A percentile compares a stretch with the other conserved stretches of the same genome.
These are phyloP conservation scores for Heteronetta atricapilla DNA, from an alignment of 2,113 vertebrate species.

Conservation along the genomic window DNA sequence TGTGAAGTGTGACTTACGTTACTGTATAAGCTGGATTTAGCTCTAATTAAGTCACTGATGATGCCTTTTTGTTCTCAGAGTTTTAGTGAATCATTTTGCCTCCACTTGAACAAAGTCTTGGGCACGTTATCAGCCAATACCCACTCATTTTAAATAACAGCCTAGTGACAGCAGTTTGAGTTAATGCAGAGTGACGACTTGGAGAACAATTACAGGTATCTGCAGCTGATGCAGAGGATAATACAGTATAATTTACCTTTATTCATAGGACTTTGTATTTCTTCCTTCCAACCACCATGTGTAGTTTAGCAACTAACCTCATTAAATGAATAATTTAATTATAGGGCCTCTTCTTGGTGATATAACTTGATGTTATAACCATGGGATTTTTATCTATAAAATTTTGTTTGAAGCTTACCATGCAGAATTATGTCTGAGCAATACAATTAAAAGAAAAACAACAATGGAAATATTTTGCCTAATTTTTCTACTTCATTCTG, in stretches of 20 bases:
- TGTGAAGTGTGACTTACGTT: too few species aligned
- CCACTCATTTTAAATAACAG: background rate
- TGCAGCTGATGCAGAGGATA: background rate
- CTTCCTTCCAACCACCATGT: background rate
- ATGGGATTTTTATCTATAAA: background rate
- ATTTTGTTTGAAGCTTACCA: background rate
- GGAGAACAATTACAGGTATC: background rate
- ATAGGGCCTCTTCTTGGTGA: background rate
- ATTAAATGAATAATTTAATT: slow-evolving; percentile 15
- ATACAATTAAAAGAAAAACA: background rate
- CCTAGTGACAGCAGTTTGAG: background rate
- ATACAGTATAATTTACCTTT: background rate
- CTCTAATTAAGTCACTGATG: background rate
- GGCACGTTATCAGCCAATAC: background rate
- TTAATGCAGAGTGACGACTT: background rate
- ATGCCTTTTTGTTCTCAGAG: background rate
- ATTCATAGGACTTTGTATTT: background rate
- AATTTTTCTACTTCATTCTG: background rate
- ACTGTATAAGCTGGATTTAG: background rate
- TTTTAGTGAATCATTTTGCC: background rate
- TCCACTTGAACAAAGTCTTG: background rate
- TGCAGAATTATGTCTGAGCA: background rate
- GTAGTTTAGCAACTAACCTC: background rate
- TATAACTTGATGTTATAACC: fast-evolving
- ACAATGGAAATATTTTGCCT: background rate